These are phyloP conservation scores for Eristalis intricaria DNA, from an alignment of 2,888 invertebrate genomes.

Conservation along the genomic window DNA sequence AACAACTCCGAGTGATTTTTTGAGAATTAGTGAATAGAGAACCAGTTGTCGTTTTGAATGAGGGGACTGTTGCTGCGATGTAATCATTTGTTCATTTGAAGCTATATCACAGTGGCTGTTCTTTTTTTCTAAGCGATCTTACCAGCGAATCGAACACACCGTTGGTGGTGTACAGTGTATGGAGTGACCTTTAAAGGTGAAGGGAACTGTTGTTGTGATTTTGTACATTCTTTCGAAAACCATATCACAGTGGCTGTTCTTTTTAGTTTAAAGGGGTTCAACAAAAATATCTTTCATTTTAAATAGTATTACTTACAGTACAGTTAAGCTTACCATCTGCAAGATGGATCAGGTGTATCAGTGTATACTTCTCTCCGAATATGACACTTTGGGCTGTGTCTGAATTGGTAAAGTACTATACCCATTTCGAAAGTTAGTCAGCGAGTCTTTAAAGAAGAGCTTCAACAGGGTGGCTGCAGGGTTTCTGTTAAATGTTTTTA, in stretches of 20 bases:
- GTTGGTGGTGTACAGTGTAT: background rate
- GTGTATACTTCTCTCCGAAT: too few relatives aligned
- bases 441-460: too few relatives aligned
- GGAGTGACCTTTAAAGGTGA: conserved; percentile 48
- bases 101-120: conserved; percentile 80
- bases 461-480: too few relatives aligned
- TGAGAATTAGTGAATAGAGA: background rate
- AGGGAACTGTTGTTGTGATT: conserved; percentile 79
- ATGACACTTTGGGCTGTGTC: too few relatives aligned
- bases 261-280: conserved; percentile 75
- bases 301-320: too few relatives aligned
- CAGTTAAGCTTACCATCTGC: too few relatives aligned
- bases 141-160: conserved; percentile 42
- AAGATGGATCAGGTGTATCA: too few relatives aligned
- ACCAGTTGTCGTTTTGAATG: conserved; percentile 42
- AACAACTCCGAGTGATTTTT: background rate
- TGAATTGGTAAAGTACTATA: too few relatives aligned
- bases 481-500: too few relatives aligned
- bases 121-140: conserved; percentile 75
- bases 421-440: too few relatives aligned
- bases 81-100: conserved; percentile 48
- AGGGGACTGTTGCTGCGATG: conserved; percentile 77
- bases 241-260: conserved; percentile 80
- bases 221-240: conserved; percentile 65
- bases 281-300: too few relatives aligned